Percentiles rank a stretch among this genome's conserved stretches.
Evolutionary conservation across 2,888 invertebrate species (phyloP).

Genomic region (Habroteleia sp.): DNA sequence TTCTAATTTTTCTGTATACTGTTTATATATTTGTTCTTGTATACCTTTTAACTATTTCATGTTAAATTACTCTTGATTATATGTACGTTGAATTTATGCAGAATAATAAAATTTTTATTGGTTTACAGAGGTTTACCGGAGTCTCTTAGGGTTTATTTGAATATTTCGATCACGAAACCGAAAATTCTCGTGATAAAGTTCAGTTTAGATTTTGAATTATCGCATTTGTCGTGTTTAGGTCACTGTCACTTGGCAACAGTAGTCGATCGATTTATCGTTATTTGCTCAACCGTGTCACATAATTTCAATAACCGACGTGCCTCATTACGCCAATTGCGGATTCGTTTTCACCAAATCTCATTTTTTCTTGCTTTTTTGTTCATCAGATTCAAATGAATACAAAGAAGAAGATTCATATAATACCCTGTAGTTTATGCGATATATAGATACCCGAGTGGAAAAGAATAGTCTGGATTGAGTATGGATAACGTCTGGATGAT

Average conservation of each 20-base stretch:
- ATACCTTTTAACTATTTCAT: too few relatives aligned
- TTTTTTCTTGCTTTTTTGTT: not conserved
- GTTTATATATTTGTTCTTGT: constrained; percentile 10
- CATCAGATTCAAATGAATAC: not conserved
- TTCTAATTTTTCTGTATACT: too few relatives aligned
- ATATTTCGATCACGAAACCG: not conserved
- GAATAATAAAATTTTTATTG: constrained; percentile 1
- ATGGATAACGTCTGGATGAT: too few relatives aligned
- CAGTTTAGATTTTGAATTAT: constrained; percentile 31
- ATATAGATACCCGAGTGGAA: too few relatives aligned
- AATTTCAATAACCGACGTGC: constrained; percentile 33
- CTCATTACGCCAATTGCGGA: constrained; percentile 5
- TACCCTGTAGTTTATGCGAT: too few relatives aligned
- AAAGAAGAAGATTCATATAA: too few relatives aligned
- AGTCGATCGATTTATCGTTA: constrained; percentile 61
- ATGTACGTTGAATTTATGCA: too few relatives aligned
- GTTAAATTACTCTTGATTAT: too few relatives aligned
- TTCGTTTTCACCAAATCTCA: not conserved
- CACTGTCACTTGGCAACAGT: constrained; percentile 71
- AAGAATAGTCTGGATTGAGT: too few relatives aligned
- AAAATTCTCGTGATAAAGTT: constrained; percentile 20
- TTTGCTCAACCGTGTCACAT: constrained; percentile 52
- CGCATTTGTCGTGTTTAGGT: constrained; percentile 67
- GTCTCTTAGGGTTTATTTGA: not conserved
- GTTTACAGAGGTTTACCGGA: constrained; percentile 3